phyloP scores from a whole-genome alignment of 1,140 invertebrate species.

The Trachelipus rathkii region DNA sequence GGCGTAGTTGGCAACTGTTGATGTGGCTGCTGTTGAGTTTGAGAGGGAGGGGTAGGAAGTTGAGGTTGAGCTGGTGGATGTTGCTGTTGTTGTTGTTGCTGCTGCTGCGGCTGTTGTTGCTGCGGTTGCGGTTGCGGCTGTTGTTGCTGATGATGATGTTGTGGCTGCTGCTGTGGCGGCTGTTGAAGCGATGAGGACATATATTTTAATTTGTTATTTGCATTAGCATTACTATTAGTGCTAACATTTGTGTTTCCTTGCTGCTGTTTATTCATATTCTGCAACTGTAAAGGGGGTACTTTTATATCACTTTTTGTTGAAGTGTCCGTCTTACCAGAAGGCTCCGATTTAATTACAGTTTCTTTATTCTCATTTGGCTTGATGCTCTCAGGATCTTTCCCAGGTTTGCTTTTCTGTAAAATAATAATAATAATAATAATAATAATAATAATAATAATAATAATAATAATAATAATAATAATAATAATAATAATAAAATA shows the following conservation, averaged over 20 bases:
- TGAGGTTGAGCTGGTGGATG: conserved; percentile 42
- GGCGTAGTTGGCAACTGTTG: background rate
- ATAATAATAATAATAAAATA: no score
- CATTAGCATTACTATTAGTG: background rate
- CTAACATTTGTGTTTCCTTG: background rate
- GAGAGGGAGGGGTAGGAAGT: conserved; percentile 37
- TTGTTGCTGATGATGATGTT: background rate
- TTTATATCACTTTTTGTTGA: background rate
- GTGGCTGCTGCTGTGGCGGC: conserved; percentile 6
- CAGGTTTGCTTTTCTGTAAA: background rate
- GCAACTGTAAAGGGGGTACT: background rate
- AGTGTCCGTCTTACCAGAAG: no score
- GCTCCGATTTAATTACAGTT: background rate
- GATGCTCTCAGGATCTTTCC: background rate
- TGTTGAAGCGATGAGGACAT: background rate
- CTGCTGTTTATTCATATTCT: background rate
- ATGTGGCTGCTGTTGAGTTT: conserved; percentile 38
- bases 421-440: no score
- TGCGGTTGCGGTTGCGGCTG: background rate
- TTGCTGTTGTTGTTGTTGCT: conserved; percentile 3
- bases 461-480: no score
- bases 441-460: no score
- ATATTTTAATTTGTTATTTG: background rate
- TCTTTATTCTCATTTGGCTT: background rate
- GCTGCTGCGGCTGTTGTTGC: conserved; percentile 3